These are phyloP conservation scores for Lutjanus erythropterus DNA, from an alignment of 2,113 vertebrate genomes.

Conservation along the genomic window DNA sequence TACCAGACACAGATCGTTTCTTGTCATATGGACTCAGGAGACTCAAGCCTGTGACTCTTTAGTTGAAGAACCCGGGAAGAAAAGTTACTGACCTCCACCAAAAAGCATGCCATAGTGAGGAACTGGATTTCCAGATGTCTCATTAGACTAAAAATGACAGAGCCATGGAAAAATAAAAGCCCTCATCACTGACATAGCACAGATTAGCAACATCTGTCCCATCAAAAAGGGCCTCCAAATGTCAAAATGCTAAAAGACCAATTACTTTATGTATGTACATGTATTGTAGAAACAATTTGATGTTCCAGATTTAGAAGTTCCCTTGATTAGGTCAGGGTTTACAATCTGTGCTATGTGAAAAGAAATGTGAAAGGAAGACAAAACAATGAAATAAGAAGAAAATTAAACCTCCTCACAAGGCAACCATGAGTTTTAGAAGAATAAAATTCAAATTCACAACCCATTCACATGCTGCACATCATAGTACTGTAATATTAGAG, in stretches of 20 bases:
- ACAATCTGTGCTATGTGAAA: constrained; percentile 43
- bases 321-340: neutral
- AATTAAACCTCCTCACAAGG: neutral
- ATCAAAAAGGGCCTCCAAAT: neutral
- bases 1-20: constrained; percentile 3
- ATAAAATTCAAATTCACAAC: neutral
- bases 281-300: neutral
- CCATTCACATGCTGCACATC: constrained; percentile 44
- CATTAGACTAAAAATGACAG: constrained; percentile 8
- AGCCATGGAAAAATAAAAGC: neutral
- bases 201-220: constrained; percentile 26
- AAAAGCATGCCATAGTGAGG: constrained; percentile 38
- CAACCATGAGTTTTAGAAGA: neutral
- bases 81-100: constrained; percentile 17
- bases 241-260: too few relatives aligned
- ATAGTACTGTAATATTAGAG: constrained; percentile 8
- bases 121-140: constrained; percentile 11
- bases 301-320: neutral
- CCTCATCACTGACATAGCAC: constrained; percentile 1
- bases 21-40: neutral
- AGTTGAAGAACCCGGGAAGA: constrained; percentile 27
- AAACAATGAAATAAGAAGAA: neutral
- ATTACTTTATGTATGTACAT: neutral
- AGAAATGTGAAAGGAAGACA: neutral
- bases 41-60: neutral